Evolutionary conservation across 2,113 vertebrate genomes (phyloP).

Genomic region (Camelus dromedarius): DNA sequence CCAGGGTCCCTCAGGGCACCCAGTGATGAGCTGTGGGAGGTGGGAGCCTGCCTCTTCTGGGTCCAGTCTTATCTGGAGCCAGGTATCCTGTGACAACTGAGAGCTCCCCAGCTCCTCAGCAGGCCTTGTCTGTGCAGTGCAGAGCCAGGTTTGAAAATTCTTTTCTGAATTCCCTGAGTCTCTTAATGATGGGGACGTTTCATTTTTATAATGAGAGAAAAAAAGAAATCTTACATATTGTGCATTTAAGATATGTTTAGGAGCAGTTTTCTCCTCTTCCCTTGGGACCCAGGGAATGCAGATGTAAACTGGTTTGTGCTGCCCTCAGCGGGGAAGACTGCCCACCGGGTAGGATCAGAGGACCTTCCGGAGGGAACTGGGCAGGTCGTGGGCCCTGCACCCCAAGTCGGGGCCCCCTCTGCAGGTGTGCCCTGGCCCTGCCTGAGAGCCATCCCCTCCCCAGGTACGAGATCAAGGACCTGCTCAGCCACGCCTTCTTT

Average conservation of each 20-base stretch:
- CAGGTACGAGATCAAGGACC: slow-evolving; percentile 98
- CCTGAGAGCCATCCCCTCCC: slow-evolving; percentile 40
- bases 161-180: not conserved
- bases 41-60: not conserved
- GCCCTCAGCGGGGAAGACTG: not conserved
- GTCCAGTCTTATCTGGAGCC: not conserved
- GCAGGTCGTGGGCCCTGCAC: not conserved
- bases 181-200: not conserved
- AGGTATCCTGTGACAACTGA: not conserved
- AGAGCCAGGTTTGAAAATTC: not conserved
- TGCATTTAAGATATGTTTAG: not conserved
- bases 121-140: not conserved
- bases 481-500: slow-evolving; percentile 98
- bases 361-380: not conserved
- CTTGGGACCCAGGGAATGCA: not conserved
- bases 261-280: not conserved
- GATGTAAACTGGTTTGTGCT: not conserved
- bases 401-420: no score
- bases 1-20: not conserved
- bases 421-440: not conserved
- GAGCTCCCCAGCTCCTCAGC: not conserved
- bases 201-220: not conserved
- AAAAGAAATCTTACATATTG: not conserved
- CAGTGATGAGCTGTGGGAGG: not conserved
- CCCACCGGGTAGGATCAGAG: not conserved